A percentile compares a stretch with the other conserved stretches of the same genome.
Evolutionary conservation across 2,113 vertebrate species (phyloP).

Genomic region (Microtus montanus): DNA sequence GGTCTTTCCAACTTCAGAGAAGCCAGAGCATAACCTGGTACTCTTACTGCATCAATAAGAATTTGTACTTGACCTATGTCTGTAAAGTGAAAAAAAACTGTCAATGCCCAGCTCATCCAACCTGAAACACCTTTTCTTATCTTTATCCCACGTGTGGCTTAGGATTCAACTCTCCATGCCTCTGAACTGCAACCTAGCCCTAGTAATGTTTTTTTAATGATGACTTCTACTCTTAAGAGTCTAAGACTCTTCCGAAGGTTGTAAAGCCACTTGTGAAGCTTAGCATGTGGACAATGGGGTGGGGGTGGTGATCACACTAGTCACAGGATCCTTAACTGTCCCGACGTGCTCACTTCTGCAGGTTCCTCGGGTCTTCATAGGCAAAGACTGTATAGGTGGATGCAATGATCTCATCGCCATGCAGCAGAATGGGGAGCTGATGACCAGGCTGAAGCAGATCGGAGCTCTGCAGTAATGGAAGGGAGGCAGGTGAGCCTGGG

Average conservation of each 20-base stretch:
- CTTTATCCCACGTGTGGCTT: not conserved
- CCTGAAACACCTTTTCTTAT: not conserved
- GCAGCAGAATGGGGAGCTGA: slow-evolving; percentile 81
- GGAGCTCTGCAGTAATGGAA: slow-evolving; percentile 84
- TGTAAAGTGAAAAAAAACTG: not conserved
- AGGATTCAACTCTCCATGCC: not conserved
- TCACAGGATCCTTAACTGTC: not conserved
- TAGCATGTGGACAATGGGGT: not conserved
- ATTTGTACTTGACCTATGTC: not conserved
- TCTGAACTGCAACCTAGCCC: not conserved
- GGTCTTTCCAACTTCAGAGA: not conserved
- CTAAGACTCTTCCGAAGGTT: not conserved
- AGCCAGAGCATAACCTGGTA: not conserved
- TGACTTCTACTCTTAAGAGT: not conserved
- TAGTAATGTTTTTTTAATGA: not conserved
- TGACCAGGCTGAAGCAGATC: slow-evolving; percentile 81
- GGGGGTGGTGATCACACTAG: not conserved
- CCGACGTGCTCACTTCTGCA: slow-evolving; percentile 35
- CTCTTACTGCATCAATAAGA: not conserved
- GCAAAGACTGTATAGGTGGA: slow-evolving; percentile 89
- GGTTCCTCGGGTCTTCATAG: slow-evolving; percentile 92
- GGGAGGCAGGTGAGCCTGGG: slow-evolving; percentile 10
- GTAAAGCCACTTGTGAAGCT: not conserved
- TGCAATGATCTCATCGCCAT: slow-evolving; percentile 84
- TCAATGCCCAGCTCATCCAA: not conserved